Conservation (phyloP, 2,888 invertebrate genomes). For the Mythimna vitellina region DNA sequence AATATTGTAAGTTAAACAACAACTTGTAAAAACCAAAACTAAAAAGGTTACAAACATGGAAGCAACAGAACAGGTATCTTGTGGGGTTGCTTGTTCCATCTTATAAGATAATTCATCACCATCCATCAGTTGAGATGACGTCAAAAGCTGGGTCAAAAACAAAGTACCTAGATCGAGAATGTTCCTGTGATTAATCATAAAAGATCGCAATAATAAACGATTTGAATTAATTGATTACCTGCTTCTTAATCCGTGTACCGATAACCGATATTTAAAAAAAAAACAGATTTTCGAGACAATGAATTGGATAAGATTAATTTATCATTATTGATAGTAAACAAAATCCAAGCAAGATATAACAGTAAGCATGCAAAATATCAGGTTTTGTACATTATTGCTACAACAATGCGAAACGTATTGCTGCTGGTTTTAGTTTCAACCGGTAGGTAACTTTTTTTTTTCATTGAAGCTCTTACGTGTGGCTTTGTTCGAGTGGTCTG, state of each 20-base stretch:
- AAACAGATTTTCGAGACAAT: not conserved
- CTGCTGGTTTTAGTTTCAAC: slow-evolving; percentile 15
- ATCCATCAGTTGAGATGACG: too few relatives aligned
- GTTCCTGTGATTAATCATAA: not conserved
- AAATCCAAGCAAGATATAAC: slow-evolving; percentile 12
- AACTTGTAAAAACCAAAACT: too few relatives aligned
- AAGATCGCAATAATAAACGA: not conserved
- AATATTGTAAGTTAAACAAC: too few relatives aligned
- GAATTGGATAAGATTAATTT: slow-evolving; percentile 20
- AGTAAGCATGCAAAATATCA: not conserved
- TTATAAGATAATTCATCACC: too few relatives aligned
- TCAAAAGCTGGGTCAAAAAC: not conserved
- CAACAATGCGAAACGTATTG: slow-evolving; percentile 36
- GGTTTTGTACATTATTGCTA: not conserved
- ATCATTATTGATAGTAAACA: slow-evolving; percentile 26
- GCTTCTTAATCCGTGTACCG: not conserved
- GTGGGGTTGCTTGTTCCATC: too few relatives aligned
- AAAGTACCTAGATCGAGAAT: slow-evolving; percentile 10
- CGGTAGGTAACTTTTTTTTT: slow-evolving; percentile 27
- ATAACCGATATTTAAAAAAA: not conserved
- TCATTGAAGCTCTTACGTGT: slow-evolving; percentile 5
- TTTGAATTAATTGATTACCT: slow-evolving; percentile 1
- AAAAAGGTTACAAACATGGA: too few relatives aligned
- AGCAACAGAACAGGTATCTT: too few relatives aligned
- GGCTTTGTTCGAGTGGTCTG: slow-evolving; percentile 12